Percentiles rank a stretch among this genome's conserved stretches.
Evolutionary conservation across 1,140 invertebrate genomes (phyloP).

Genomic region (Drosophila kepulauana): DNA sequence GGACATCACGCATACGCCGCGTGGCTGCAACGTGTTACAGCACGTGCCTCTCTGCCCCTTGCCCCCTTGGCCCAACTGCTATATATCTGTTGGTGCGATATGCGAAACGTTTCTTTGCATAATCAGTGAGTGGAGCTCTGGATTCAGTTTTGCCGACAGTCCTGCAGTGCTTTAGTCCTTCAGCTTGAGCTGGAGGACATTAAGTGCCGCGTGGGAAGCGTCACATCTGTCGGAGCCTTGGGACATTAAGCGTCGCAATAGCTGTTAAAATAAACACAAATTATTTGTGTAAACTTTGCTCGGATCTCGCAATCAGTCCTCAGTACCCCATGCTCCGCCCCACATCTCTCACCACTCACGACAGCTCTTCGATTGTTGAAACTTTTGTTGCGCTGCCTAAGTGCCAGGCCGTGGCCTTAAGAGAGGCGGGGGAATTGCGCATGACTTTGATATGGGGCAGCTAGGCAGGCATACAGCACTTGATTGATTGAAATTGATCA

Average conservation of each 20-base stretch:
- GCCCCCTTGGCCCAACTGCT: background rate
- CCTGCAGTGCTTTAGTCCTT: constrained; percentile 16
- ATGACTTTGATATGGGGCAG: constrained; percentile 60
- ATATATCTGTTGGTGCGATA: constrained; percentile 43
- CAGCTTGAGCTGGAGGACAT: constrained; percentile 37
- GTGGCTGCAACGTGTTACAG: constrained; percentile 35
- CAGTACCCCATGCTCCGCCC: background rate
- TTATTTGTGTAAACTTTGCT: constrained; percentile 82
- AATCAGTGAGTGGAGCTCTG: constrained; percentile 54
- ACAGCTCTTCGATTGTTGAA: constrained; percentile 32
- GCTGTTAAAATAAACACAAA: constrained; percentile 83
- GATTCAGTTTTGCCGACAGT: constrained; percentile 26
- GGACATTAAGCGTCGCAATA: constrained; percentile 46
- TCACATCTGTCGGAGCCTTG: constrained; percentile 51
- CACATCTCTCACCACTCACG: background rate
- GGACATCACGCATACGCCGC: constrained; percentile 64
- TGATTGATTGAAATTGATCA: constrained; percentile 83
- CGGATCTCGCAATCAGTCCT: constrained; percentile 43
- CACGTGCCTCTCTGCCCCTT: constrained; percentile 8
- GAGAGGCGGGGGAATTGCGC: background rate
- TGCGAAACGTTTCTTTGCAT: constrained; percentile 74
- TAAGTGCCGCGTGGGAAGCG: constrained; percentile 75
- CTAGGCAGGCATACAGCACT: constrained; percentile 34
- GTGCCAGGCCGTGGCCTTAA: constrained; percentile 36
- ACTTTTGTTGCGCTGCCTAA: constrained; percentile 59